phyloP scores from a whole-genome alignment of 2,888 invertebrate genomes.

The Sinohyriopsis cumingii region DNA sequence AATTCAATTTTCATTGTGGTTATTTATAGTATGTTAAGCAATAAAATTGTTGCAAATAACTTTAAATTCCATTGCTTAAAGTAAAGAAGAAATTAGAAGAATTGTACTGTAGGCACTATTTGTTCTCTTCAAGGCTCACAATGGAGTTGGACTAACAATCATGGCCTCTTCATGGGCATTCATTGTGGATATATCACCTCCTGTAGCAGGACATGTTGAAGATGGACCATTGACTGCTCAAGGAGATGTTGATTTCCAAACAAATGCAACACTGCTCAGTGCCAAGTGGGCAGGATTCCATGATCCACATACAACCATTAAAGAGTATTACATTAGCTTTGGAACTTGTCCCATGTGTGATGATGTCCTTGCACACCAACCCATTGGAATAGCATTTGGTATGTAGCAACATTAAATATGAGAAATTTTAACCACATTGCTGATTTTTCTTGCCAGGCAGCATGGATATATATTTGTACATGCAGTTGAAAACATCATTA shows the following conservation, averaged over 20 bases:
- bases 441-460: too few species aligned
- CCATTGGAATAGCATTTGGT: slow-evolving; percentile 34
- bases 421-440: too few species aligned
- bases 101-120: too few species aligned
- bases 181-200: slow-evolving; percentile 37
- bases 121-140: too few species aligned
- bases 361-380: slow-evolving; percentile 31
- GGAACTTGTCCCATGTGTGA: slow-evolving; percentile 17
- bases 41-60: too few species aligned
- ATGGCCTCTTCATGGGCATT: slow-evolving; percentile 39
- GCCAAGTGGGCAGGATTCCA: slow-evolving; percentile 42
- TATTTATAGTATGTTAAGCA: too few species aligned
- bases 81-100: too few species aligned
- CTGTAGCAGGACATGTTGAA: slow-evolving; percentile 34
- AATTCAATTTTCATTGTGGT: too few species aligned
- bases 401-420: too few species aligned
- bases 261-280: slow-evolving; percentile 20
- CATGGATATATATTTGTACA: too few species aligned
- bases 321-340: slow-evolving; percentile 23
- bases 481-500: too few species aligned
- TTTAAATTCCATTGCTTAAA: too few species aligned
- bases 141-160: slow-evolving; percentile 36
- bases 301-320: slow-evolving; percentile 41
- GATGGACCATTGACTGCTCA: slow-evolving; percentile 20
- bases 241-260: slow-evolving; percentile 35